Evolutionary conservation across 1,140 invertebrate species (phyloP).

Genomic region (Sminthurides bifidus): DNA sequence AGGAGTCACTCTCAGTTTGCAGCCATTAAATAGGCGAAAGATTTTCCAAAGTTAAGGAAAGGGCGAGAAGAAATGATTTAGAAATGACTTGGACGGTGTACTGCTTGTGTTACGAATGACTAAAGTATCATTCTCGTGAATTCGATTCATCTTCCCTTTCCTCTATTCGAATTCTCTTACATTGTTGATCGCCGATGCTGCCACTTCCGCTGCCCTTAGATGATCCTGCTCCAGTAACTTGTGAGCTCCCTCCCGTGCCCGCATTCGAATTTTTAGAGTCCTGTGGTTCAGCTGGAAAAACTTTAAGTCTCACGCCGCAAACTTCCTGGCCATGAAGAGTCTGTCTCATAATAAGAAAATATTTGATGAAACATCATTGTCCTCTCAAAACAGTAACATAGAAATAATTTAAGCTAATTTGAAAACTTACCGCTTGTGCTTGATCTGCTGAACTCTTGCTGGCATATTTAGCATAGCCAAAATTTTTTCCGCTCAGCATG

Average conservation of each 20-base stretch:
- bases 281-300: constrained; percentile 75
- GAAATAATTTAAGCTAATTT: background rate
- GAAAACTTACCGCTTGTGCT: constrained; percentile 51
- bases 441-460: constrained; percentile 59
- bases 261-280: constrained; percentile 30
- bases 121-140: too few relatives aligned
- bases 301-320: constrained; percentile 68
- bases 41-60: too few relatives aligned
- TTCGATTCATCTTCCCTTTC: too few relatives aligned
- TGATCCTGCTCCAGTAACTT: background rate
- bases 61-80: too few relatives aligned
- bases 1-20: too few relatives aligned
- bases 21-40: too few relatives aligned
- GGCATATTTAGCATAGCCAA: constrained; percentile 84
- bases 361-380: background rate
- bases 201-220: constrained; percentile 1
- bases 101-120: too few relatives aligned
- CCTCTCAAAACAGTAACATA: too few relatives aligned
- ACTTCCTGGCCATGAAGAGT: constrained; percentile 68
- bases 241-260: background rate
- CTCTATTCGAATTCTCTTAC: constrained; percentile 30
- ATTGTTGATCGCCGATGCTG: constrained; percentile 26
- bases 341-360: constrained; percentile 36
- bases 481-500: constrained; percentile 73
- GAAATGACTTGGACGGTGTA: too few relatives aligned